Evolutionary conservation across 2,797 vertebrate species (phyloP), one percentile per base, ranked within the genome.

Genomic region (Karalla daura): DNA sequence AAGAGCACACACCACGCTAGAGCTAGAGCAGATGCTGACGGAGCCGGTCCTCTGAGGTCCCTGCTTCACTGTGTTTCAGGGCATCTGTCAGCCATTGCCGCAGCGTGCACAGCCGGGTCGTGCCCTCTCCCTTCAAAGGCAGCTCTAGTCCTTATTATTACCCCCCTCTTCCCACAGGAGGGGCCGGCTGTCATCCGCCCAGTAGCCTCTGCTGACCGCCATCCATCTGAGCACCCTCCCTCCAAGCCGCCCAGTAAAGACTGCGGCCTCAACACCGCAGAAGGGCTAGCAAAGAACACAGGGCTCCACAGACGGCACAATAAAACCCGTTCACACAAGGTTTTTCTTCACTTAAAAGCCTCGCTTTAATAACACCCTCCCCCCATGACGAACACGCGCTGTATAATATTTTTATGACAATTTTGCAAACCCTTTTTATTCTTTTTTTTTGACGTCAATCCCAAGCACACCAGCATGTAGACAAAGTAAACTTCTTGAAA

Each of bases 121-220:
- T 46, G 74, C 62, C 81, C 82, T 76, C 24, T 64, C 76, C 52
- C 85, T 90, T 93, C 87, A 93, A 91, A 92, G 86, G 46, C 46
- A 49, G 54, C 72, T 53, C 36, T 80, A 61, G 68, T 17, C 17
- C 78, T 86, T 84, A 75, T 90, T 85, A 91, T 87, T 90, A 83
- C 52, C 71, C 62, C 56, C 33, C 8, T 17, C 63, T 64, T 78
- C 75, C 61, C 63, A 76, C 59, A 74, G 69, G 64, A 79, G 63
- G 45, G n/a, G 53, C 45, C 55, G 6, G 53, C 76, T 80, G 69
- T 83, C 69, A 69, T 56, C 63, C 60, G 56, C 68, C 71, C 70
- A 47, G 75, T 62, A 61, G 54, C 65, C 58, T 63, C 58, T 27
- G 35, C 67, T 79, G 79, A 84, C 76, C 78, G 65, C 68, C 60